Evolutionary conservation across 2,113 vertebrate species (phyloP), one percentile per base, ranked within the genome.

Genomic region (Pachycephala philippinensis): DNA sequence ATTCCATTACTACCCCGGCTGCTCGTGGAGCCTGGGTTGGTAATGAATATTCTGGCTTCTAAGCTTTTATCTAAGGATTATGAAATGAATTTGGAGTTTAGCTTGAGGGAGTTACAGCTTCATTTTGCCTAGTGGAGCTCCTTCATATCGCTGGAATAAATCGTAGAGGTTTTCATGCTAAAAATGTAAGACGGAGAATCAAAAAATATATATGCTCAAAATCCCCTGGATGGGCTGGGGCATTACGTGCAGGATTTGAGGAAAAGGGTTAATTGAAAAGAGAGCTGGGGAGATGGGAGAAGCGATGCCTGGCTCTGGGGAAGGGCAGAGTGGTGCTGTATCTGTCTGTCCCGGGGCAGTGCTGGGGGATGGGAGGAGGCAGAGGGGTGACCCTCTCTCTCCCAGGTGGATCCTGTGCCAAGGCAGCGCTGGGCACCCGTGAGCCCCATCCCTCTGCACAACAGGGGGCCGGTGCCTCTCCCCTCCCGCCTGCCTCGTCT

Each of bases 11-110:
- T 97, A 76, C 89, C 95, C 89, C 0, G 3, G 70, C 90, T 95
- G 89, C 87, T 93, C 1, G 0, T 78, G 82, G 60, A 94, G 87
- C 80, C 71, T 0, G 19, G 56, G 53, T 66, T 95, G 66, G 93
- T 97, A 97, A 97, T 97, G 97, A 97, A 97, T 97, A 96, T 97
- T 97, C 92, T 53, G 70, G 59, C 50, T 97, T 70, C 85, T 83
- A 89, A 95, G 94, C 92, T 97, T 97, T 97, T 97, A 97, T 97
- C 96, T 97, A 72, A 95, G 93, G 96, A 96, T 96, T 97, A 97
- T 93, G 78, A 96, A 97, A 97, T 95, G 87, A 96, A 96, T 96
- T 95, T 87, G 56, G 94, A 92, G 84, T 97, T 95, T 95, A 94
- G 93, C 93, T 94, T 44, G 93, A 93, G 95, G 97, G 94, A 93